These are phyloP conservation scores for Trileptium ribeirensis DNA, from an alignment of 2,888 invertebrate genomes.

Conservation along the genomic window DNA sequence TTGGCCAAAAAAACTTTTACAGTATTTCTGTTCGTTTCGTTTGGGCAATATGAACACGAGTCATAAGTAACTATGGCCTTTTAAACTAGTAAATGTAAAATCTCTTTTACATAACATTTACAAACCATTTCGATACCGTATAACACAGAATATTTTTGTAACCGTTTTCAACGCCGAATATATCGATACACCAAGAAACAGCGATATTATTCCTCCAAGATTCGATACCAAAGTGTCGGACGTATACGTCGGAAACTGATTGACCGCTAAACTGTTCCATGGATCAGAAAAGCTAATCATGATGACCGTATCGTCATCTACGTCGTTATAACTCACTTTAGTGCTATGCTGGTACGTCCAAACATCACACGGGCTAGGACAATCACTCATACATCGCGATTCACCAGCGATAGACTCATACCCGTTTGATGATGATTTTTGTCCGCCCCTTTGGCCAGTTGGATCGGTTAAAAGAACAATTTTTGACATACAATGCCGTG, in stretches of 20 bases:
- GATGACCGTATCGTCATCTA: background rate
- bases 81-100: no score
- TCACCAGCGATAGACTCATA: no score
- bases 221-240: background rate
- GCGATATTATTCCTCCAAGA: background rate
- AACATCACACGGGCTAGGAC: background rate
- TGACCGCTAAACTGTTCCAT: background rate
- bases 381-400: background rate
- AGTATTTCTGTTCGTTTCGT: no score
- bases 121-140: no score
- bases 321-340: background rate
- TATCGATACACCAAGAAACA: background rate
- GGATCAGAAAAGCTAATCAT: background rate
- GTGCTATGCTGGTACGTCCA: background rate
- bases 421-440: no score
- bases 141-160: no score
- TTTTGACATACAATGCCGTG: background rate
- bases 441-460: background rate
- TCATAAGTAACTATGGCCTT: no score
- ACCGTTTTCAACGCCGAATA: no score
- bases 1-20: no score
- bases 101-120: no score
- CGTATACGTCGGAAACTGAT: background rate
- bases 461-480: background rate
- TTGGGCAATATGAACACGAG: no score